Percentiles rank a stretch among this genome's conserved stretches.
Evolutionary conservation across 2,888 invertebrate genomes (phyloP).

Genomic region (Shargacucullia verbasci): DNA sequence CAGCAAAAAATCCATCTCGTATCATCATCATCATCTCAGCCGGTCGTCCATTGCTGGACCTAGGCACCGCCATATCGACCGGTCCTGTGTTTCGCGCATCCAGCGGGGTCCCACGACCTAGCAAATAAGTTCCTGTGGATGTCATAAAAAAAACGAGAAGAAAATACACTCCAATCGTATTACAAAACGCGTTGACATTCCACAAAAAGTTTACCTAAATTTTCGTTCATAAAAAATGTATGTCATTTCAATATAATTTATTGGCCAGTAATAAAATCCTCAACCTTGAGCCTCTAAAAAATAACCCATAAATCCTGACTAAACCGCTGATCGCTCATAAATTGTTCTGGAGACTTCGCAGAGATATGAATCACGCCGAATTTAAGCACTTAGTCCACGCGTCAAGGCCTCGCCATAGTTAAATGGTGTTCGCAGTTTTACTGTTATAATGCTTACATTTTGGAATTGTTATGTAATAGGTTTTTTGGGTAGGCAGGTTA

Average conservation of each 20-base stretch:
- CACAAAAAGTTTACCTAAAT: too few relatives aligned
- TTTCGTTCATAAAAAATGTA: background rate
- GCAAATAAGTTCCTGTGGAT: too few relatives aligned
- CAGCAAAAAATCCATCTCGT: too few relatives aligned
- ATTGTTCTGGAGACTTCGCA: slow-evolving; percentile 31
- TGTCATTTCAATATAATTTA: slow-evolving; percentile 18
- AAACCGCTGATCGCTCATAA: slow-evolving; percentile 37
- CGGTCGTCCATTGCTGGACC: too few relatives aligned
- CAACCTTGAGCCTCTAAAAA: slow-evolving; percentile 33
- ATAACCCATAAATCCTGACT: slow-evolving; percentile 23
- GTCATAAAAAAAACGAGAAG: too few relatives aligned
- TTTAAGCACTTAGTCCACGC: slow-evolving; percentile 63
- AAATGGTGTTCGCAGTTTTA: slow-evolving; percentile 33
- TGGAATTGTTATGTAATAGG: background rate
- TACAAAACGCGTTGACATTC: too few relatives aligned
- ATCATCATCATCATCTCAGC: too few relatives aligned
- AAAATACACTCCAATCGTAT: too few relatives aligned
- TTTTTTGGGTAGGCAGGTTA: background rate
- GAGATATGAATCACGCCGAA: slow-evolving; percentile 68
- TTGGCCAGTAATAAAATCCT: slow-evolving; percentile 16
- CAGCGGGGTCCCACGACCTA: too few relatives aligned
- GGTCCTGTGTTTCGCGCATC: too few relatives aligned
- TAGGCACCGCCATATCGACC: too few relatives aligned
- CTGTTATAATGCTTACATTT: slow-evolving; percentile 32
- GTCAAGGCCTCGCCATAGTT: slow-evolving; percentile 62